A percentile compares a stretch with the other conserved stretches of the same genome.
Conservation (phyloP, 2,797 vertebrate genomes). For the Melanotaenia trifasciata region DNA sequence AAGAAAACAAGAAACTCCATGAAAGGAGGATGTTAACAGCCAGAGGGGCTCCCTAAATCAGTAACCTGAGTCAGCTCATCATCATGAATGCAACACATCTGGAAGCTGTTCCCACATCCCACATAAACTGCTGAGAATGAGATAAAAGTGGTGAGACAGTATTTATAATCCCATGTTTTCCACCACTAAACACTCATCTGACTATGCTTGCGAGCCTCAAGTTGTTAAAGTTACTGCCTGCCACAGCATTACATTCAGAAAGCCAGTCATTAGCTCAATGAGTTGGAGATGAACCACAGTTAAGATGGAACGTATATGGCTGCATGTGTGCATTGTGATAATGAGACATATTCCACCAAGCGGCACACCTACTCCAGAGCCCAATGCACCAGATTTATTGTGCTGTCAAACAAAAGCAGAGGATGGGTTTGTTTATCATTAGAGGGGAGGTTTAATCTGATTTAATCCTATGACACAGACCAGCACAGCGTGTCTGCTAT, state of each 20-base stretch:
- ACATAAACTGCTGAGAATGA: slow-evolving; percentile 75
- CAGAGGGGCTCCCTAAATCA: slow-evolving; percentile 58
- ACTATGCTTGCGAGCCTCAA: slow-evolving; percentile 68
- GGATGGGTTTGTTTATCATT: slow-evolving; percentile 53
- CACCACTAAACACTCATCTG: slow-evolving; percentile 69
- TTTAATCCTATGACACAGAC: slow-evolving; percentile 61
- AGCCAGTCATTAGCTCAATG: slow-evolving; percentile 74
- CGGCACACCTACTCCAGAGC: slow-evolving; percentile 1
- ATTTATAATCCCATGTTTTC: slow-evolving; percentile 75
- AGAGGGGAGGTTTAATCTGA: slow-evolving; percentile 64
- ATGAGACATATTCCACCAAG: slow-evolving; percentile 32
- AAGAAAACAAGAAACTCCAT: background rate
- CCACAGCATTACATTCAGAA: slow-evolving; percentile 56
- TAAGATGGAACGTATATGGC: slow-evolving; percentile 48
- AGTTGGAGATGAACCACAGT: slow-evolving; percentile 61
- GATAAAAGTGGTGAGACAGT: slow-evolving; percentile 65
- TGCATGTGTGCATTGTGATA: slow-evolving; percentile 37
- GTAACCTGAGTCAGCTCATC: slow-evolving; percentile 75
- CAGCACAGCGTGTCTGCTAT: slow-evolving; percentile 43
- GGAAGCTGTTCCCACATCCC: slow-evolving; percentile 72
- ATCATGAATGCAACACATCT: slow-evolving; percentile 70
- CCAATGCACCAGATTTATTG: slow-evolving; percentile 28
- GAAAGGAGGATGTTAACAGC: slow-evolving; percentile 40
- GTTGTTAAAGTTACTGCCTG: slow-evolving; percentile 74
- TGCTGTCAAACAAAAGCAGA: slow-evolving; percentile 35